Percentiles rank a stretch among this genome's conserved stretches.
These are phyloP conservation scores for Spea bombifrons DNA, from an alignment of 2,113 vertebrate genomes.

Conservation along the genomic window DNA sequence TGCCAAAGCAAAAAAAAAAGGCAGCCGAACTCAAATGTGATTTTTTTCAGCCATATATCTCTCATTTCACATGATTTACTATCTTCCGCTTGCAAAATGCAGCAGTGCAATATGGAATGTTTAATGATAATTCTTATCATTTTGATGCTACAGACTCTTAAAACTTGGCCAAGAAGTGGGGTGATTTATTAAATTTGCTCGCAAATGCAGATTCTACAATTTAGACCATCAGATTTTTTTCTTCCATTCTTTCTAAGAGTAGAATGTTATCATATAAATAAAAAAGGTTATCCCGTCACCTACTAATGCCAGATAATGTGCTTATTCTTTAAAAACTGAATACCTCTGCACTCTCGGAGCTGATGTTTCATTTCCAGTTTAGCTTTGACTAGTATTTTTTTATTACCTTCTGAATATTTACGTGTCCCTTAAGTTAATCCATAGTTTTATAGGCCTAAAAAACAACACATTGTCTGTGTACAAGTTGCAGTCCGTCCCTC, in stretches of 20 bases:
- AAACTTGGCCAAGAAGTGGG: constrained; percentile 33
- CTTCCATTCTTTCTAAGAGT: constrained; percentile 24
- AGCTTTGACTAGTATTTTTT: too few species aligned
- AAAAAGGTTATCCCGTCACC: constrained; percentile 9
- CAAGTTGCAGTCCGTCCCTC: too few species aligned
- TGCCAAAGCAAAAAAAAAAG: constrained; percentile 60
- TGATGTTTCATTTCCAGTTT: too few species aligned
- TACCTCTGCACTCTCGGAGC: background rate
- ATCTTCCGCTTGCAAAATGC: constrained; percentile 62
- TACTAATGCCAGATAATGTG: constrained; percentile 14
- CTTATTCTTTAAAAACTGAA: constrained; percentile 4
- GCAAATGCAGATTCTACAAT: constrained; percentile 20
- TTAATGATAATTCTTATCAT: constrained; percentile 53
- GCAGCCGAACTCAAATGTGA: constrained; percentile 61
- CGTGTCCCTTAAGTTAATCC: too few species aligned
- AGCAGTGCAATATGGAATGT: constrained; percentile 59
- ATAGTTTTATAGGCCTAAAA: too few species aligned
- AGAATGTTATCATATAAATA: constrained; percentile 8
- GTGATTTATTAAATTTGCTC: constrained; percentile 41
- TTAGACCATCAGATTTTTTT: constrained; percentile 2
- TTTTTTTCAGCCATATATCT: constrained; percentile 64
- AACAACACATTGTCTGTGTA: too few species aligned
- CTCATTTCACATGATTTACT: constrained; percentile 68
- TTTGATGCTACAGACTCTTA: constrained; percentile 43
- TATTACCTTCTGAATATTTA: too few species aligned